Percentiles rank a stretch among this genome's conserved stretches.
Evolutionary conservation across 2,888 invertebrate species (phyloP).

Genomic region (Linnaemya tessellans): DNA sequence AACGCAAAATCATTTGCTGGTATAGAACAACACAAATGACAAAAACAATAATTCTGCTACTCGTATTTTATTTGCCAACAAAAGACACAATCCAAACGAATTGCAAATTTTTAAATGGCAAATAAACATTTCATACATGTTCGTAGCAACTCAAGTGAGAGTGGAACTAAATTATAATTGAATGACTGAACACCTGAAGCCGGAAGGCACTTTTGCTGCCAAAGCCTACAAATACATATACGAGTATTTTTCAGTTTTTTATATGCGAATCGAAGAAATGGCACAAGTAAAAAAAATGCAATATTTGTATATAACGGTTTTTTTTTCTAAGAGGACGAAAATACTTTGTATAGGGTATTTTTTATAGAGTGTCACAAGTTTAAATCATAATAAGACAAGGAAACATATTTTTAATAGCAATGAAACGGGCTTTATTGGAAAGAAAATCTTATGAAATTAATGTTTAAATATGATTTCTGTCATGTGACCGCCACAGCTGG

Average conservation of each 20-base stretch:
- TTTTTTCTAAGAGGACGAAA: no score
- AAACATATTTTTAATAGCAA: no score
- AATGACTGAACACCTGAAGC: conserved; percentile 79
- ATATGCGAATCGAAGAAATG: conserved; percentile 40
- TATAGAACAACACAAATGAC: conserved; percentile 63
- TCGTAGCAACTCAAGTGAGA: conserved; percentile 53
- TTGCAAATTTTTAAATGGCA: conserved; percentile 60
- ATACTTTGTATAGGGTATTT: background rate
- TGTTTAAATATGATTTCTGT: no score
- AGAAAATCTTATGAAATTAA: no score
- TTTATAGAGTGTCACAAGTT: no score
- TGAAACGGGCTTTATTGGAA: no score
- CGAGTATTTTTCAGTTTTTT: conserved; percentile 20
- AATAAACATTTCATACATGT: conserved; percentile 61
- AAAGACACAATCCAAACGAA: conserved; percentile 51
- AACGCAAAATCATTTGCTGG: conserved; percentile 47
- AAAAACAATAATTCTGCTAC: conserved; percentile 60
- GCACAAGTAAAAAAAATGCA: conserved; percentile 35
- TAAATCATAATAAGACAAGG: no score
- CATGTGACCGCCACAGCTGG: no score
- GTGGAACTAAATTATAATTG: conserved; percentile 79
- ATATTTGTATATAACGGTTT: background rate
- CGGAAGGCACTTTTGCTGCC: conserved; percentile 64
- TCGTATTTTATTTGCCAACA: conserved; percentile 36
- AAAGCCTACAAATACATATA: conserved; percentile 7